Base-by-base conservation (phyloP, 2,888 invertebrate species). In the Drosophila hamatofila region DNA sequence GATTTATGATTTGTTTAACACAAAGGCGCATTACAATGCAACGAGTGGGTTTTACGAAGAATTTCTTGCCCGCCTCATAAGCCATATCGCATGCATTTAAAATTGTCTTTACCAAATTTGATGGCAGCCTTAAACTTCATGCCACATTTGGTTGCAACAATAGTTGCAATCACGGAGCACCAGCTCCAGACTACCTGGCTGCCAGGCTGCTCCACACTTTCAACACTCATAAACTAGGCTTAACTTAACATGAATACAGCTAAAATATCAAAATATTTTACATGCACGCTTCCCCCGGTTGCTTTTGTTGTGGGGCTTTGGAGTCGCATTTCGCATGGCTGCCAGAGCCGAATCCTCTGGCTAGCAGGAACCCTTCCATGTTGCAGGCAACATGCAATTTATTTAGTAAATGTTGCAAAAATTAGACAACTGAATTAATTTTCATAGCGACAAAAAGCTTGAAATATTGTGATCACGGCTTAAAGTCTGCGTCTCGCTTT, bases 221-320 rank as follows among this genome's bases (percentile, higher is more conserved):
- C 89, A 90, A 90, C 90, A 91, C 90, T 90, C 92, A 93, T 92
- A 92, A 92, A 92, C 90, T 91, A 92, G 93, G 92, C 93, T 92
- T 92, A 92, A 92, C 91, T 92, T 92, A 91, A 91, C 90, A 89
- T 92, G 92, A 93, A 93, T 93, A 90, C 92, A 91, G 91, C 80
- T 87, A 90, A 90, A 91, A 92, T 91, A 90, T 92, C 92, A 91
- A 91, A 92, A 92, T 91, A 91, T 87, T 89, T 77, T 79, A 88
- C 83, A 78, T 72, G 67, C 80, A 35, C 49, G 9, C 52, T 18
- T 62, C 23, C 23, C 30, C 48, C 46, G 35, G 41, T 27, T 35
- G 66, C 54, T 37, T 67, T 67, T 70, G 57, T 63, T 55, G 60
- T 66, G 79, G 64, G 82, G 79, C 70, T 74, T 81, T 78, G 48